Evolutionary conservation across 2,888 invertebrate species (phyloP).

Genomic region (Lasiommata megera): DNA sequence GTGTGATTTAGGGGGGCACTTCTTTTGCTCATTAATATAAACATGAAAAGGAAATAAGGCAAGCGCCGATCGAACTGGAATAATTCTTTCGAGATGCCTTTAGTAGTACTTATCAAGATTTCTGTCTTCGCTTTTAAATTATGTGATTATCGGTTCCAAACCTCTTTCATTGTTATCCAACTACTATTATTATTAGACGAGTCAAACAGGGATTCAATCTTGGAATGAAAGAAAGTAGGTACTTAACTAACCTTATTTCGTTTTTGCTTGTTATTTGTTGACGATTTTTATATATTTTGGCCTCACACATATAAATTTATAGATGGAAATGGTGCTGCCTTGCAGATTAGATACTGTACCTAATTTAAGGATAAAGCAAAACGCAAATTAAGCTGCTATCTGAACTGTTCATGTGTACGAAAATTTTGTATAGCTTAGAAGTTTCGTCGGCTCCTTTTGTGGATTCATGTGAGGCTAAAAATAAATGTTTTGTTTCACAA

Average conservation of each 20-base stretch:
- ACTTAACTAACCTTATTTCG: no score
- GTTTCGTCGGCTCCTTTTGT: no score
- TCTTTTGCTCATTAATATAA: slow-evolving; percentile 8
- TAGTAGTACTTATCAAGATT: background rate
- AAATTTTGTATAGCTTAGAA: background rate
- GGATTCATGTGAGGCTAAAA: no score
- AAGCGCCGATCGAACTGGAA: background rate
- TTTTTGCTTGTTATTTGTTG: no score
- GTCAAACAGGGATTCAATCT: no score
- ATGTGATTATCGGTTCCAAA: background rate
- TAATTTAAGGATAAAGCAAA: background rate
- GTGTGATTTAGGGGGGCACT: slow-evolving; percentile 3
- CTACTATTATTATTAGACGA: no score
- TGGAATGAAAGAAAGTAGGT: no score
- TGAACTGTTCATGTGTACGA: background rate
- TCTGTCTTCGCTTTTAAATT: background rate
- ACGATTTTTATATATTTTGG: no score
- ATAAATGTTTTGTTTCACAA: no score
- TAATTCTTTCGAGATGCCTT: background rate
- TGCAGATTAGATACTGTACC: background rate
- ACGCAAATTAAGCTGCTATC: background rate
- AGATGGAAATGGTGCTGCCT: background rate
- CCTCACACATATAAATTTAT: no score
- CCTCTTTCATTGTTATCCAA: background rate
- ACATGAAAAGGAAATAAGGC: slow-evolving; percentile 14